Conservation (phyloP, 2,113 vertebrate genomes). For the Corythoichthys haematopterus region DNA sequence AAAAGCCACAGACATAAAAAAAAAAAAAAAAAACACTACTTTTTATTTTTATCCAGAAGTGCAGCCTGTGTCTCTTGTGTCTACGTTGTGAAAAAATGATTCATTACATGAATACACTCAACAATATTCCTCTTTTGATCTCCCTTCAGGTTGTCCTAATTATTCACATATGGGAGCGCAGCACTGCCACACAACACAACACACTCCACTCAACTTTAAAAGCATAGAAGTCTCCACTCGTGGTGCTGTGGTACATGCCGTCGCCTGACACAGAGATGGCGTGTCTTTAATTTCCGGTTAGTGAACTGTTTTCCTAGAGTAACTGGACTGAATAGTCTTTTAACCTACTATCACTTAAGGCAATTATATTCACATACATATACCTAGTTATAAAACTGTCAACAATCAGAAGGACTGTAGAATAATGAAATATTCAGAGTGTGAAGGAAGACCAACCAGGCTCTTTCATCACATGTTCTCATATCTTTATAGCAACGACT, state of each 20-base stretch:
- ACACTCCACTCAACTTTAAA: conserved; percentile 13
- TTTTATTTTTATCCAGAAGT: conserved; percentile 13
- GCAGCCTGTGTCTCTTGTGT: conserved; percentile 11
- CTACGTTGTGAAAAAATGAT: conserved; percentile 42
- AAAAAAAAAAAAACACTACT: conserved; percentile 26
- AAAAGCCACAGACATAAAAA: conserved; percentile 14
- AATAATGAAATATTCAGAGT: not conserved
- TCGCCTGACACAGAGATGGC: no score
- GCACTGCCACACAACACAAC: conserved; percentile 24
- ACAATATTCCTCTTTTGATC: conserved; percentile 50
- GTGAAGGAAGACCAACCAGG: not conserved
- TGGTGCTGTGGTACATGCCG: no score
- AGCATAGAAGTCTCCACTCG: not conserved
- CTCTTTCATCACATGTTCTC: conserved; percentile 47
- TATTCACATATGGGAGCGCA: conserved; percentile 55
- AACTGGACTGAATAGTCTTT: no score
- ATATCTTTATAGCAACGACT: conserved; percentile 54
- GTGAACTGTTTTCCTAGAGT: no score
- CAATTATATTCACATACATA: not conserved
- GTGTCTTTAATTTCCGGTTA: no score
- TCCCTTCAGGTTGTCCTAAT: conserved; percentile 54
- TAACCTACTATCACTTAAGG: not conserved
- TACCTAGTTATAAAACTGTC: not conserved
- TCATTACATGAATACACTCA: conserved; percentile 34
- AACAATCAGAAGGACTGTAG: not conserved